Percentiles rank a stretch among this genome's conserved stretches.
Conservation (phyloP, 1,140 invertebrate species). For the Mamestra configurata region DNA sequence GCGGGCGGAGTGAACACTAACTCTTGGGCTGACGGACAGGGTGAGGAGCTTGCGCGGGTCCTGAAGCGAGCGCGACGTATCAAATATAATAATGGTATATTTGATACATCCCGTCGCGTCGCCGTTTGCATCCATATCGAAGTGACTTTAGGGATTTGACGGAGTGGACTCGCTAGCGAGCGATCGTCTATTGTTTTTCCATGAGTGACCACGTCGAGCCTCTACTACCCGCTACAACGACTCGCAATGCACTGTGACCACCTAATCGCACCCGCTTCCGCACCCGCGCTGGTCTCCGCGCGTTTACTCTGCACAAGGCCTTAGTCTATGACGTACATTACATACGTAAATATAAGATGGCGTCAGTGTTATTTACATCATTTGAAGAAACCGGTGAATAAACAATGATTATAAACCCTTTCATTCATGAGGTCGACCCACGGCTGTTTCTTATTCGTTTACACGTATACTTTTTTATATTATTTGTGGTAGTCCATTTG, state of each 20-base stretch:
- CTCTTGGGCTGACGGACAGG: background rate
- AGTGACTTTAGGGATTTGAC: too few species aligned
- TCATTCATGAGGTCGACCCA: slow-evolving; percentile 28
- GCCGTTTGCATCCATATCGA: too few species aligned
- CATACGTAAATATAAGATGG: slow-evolving; percentile 51
- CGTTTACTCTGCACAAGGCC: too few species aligned
- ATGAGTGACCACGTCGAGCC: too few species aligned
- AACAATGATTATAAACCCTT: slow-evolving; percentile 16
- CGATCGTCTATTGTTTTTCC: too few species aligned
- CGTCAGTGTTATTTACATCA: slow-evolving; percentile 60
- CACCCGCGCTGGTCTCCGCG: too few species aligned
- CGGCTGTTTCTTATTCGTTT: background rate
- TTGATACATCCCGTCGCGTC: too few species aligned
- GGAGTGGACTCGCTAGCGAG: too few species aligned
- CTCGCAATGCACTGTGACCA: background rate
- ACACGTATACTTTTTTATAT: background rate
- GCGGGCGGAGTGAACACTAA: slow-evolving; percentile 60
- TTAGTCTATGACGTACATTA: slow-evolving; percentile 24
- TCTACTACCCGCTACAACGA: background rate
- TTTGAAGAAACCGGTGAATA: slow-evolving; percentile 18
- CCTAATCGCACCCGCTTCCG: too few species aligned
- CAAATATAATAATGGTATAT: too few species aligned
- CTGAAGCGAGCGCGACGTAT: too few species aligned
- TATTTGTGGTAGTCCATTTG: slow-evolving; percentile 11
- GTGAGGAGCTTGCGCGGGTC: too few species aligned